Evolutionary conservation across 2,888 invertebrate genomes (phyloP).

Genomic region (Neoaliturus tenellus): DNA sequence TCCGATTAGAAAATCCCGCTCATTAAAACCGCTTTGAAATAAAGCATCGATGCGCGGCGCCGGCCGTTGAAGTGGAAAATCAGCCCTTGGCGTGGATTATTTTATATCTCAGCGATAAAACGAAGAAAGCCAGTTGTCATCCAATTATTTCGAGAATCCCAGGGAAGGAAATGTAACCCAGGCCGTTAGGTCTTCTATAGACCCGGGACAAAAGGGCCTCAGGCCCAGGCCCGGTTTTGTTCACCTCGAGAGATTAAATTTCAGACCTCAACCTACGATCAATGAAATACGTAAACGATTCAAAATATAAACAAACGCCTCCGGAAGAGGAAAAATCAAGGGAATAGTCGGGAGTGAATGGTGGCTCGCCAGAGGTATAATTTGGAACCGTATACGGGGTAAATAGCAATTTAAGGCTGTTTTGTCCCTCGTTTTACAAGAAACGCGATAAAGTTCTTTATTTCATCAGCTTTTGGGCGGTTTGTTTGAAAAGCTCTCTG

Average conservation of each 20-base stretch:
- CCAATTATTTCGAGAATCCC: conserved; percentile 53
- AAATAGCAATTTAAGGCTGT: conserved; percentile 21
- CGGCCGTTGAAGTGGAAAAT: background rate
- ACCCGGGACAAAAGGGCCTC: conserved; percentile 12
- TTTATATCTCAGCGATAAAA: background rate
- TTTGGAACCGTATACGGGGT: conserved; percentile 39
- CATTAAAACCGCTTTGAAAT: conserved; percentile 45
- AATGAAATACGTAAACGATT: conserved; percentile 22
- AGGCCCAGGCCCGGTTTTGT: conserved; percentile 30
- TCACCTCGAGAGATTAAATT: conserved; percentile 36
- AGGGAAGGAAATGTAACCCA: conserved; percentile 53
- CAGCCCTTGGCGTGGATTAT: conserved; percentile 31
- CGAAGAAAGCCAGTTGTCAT: conserved; percentile 49
- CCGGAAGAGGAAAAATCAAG: conserved; percentile 34
- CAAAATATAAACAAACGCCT: conserved; percentile 50
- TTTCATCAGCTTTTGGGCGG: background rate
- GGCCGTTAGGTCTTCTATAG: conserved; percentile 48
- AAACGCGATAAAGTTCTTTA: background rate
- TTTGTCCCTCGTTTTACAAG: conserved; percentile 12
- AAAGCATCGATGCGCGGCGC: conserved; percentile 26
- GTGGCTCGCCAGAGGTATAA: conserved; percentile 22
- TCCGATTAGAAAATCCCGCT: conserved; percentile 29
- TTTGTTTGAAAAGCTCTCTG: background rate
- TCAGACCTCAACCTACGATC: conserved; percentile 34
- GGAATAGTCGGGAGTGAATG: background rate